phyloP scores from a whole-genome alignment of 2,797 vertebrate genomes.

The Diceros bicornis region DNA sequence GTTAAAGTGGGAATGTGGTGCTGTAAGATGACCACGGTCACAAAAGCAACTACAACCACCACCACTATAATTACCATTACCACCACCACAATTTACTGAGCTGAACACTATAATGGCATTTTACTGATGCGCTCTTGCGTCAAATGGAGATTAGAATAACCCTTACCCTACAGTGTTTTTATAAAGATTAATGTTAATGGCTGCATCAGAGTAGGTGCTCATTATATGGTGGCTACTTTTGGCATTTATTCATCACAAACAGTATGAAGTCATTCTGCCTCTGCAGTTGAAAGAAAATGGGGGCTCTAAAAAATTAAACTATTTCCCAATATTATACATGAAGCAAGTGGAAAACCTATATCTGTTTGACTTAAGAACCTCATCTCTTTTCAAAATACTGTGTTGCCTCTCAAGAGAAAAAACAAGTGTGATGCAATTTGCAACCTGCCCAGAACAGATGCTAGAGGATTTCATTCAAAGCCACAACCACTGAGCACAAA shows the following conservation, averaged over 20 bases:
- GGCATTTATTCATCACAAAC: background rate
- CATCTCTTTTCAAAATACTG: constrained; percentile 32
- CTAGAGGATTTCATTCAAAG: constrained; percentile 19
- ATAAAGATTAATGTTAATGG: background rate
- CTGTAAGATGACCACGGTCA: background rate
- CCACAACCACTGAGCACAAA: background rate
- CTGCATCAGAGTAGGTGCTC: background rate
- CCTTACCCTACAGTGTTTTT: background rate
- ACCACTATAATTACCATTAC: background rate
- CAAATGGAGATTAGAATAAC: background rate
- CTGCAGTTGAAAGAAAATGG: constrained; percentile 16
- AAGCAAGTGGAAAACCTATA: background rate
- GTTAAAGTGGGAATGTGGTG: background rate
- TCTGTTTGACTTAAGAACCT: background rate
- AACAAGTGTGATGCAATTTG: background rate
- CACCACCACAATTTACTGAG: background rate
- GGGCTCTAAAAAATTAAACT: background rate
- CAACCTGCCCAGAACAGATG: background rate
- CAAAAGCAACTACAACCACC: background rate
- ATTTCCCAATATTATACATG: background rate
- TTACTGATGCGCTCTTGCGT: background rate
- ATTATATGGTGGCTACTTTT: background rate
- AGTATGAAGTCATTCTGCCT: background rate
- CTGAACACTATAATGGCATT: background rate
- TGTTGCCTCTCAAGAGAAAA: background rate